These are phyloP conservation scores for Pangasius sanitwongsei DNA, from an alignment of 2,797 vertebrate genomes.

Conservation along the genomic window DNA sequence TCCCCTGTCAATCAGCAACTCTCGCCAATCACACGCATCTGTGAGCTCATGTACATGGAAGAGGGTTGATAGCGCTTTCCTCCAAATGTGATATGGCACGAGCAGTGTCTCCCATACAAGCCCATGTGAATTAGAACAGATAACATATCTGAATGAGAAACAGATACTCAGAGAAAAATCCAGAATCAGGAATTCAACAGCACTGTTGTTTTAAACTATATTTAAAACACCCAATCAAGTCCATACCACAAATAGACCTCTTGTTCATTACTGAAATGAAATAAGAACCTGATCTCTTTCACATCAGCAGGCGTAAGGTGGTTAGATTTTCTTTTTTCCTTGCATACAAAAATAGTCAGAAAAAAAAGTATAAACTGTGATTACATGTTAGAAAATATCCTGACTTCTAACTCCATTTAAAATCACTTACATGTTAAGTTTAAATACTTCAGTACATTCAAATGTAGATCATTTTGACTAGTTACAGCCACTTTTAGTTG, in stretches of 20 bases:
- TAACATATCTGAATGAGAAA: background rate
- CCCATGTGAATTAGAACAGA: background rate
- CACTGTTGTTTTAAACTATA: background rate
- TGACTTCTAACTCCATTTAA: background rate
- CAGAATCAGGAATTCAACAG: background rate
- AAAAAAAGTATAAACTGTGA: background rate
- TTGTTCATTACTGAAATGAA: background rate
- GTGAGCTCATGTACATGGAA: background rate
- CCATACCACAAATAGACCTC: background rate
- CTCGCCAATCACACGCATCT: too few relatives aligned
- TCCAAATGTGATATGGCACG: too few relatives aligned
- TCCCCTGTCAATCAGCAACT: background rate
- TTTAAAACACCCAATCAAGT: background rate
- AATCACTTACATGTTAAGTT: background rate
- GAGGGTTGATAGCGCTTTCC: background rate
- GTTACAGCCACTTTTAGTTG: background rate
- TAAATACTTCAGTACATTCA: background rate
- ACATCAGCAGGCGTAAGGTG: background rate
- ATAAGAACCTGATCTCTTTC: background rate
- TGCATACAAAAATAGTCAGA: background rate
- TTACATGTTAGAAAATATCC: background rate
- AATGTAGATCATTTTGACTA: background rate
- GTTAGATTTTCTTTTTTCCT: background rate
- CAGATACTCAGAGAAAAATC: background rate
- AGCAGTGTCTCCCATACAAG: background rate